Conservation (phyloP, 2,113 vertebrate genomes). For the Calonectris borealis region DNA sequence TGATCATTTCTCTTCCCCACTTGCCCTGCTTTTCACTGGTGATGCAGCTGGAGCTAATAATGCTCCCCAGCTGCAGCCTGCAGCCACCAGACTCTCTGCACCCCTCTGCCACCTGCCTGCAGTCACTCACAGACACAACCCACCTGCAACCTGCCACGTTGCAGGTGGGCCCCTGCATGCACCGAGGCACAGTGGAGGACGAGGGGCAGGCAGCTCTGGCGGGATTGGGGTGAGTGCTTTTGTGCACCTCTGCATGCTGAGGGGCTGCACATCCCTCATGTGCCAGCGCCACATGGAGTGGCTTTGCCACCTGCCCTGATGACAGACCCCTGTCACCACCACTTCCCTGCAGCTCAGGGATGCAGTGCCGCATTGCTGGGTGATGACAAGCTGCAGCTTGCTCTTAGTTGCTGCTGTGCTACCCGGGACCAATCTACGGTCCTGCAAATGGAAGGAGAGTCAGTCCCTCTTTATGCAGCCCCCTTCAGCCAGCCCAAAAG, state of each 20-base stretch:
- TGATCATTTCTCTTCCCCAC: rapidly evolving
- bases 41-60: background rate
- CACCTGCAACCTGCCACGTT: background rate
- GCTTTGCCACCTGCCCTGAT: rapidly evolving
- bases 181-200: background rate
- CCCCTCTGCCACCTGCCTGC: background rate
- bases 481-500: background rate
- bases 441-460: background rate
- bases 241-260: background rate
- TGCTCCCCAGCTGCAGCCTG: background rate
- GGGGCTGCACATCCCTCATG: background rate
- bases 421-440: background rate
- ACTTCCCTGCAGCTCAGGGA: background rate
- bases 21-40: background rate
- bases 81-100: background rate
- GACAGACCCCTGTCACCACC: background rate
- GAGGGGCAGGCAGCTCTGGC: background rate
- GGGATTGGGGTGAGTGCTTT: rapidly evolving
- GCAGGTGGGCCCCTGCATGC: rapidly evolving
- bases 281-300: background rate
- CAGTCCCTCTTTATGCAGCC: background rate
- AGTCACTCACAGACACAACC: too few relatives aligned
- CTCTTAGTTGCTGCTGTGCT: background rate
- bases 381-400: background rate
- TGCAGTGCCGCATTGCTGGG: too few relatives aligned